phyloP scores from a whole-genome alignment of 2,888 invertebrate species.

The Andrena haemorrhoa region DNA sequence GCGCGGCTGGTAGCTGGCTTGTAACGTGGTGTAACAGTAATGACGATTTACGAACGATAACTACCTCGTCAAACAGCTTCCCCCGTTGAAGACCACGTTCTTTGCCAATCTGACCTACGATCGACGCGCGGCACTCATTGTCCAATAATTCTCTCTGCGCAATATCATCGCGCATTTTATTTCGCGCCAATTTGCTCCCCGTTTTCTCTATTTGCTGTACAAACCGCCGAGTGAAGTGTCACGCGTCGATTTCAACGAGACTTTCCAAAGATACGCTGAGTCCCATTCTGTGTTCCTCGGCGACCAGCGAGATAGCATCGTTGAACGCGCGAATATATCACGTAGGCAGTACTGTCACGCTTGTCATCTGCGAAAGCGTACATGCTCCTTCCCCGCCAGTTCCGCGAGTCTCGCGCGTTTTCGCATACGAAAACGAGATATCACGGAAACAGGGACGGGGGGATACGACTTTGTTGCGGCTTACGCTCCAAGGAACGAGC shows the following conservation, averaged over 20 bases:
- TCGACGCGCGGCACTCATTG: slow-evolving; percentile 40
- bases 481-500: slow-evolving; percentile 15
- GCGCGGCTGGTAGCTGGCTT: slow-evolving; percentile 52
- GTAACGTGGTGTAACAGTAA: slow-evolving; percentile 50
- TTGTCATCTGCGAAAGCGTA: slow-evolving; percentile 22
- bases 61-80: slow-evolving; percentile 58
- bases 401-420: slow-evolving; percentile 62
- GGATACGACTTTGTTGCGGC: slow-evolving; percentile 31
- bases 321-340: slow-evolving; percentile 8
- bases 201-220: neutral
- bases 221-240: slow-evolving; percentile 10
- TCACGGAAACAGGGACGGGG: neutral
- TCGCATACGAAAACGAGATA: slow-evolving; percentile 32
- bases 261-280: neutral
- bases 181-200: neutral
- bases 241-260: slow-evolving; percentile 9
- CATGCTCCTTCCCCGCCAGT: slow-evolving; percentile 48
- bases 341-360: neutral
- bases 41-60: slow-evolving; percentile 70
- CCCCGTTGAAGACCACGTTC: slow-evolving; percentile 24
- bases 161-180: slow-evolving; percentile 12
- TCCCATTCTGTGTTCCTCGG: slow-evolving; percentile 1
- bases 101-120: slow-evolving; percentile 15
- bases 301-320: neutral
- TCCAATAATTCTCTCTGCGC: slow-evolving; percentile 6